Conservation (phyloP, 1,140 invertebrate genomes). For the Drosophila nannoptera region DNA sequence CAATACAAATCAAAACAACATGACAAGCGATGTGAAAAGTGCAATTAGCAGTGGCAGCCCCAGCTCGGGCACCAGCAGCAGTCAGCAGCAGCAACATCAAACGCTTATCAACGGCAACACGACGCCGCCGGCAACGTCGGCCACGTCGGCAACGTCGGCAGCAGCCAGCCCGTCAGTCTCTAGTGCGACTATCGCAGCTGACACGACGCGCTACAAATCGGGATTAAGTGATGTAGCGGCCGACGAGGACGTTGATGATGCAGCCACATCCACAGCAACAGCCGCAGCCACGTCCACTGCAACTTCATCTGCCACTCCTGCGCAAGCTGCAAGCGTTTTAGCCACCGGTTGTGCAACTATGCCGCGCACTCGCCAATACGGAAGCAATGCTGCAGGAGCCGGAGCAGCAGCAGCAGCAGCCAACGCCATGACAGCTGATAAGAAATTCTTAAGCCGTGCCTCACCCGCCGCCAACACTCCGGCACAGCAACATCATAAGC, state of each 20-base stretch:
- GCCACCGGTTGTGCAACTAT: slow-evolving; percentile 77
- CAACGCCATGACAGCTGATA: slow-evolving; percentile 73
- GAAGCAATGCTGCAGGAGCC: slow-evolving; percentile 51
- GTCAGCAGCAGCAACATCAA: slow-evolving; percentile 43
- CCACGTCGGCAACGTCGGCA: slow-evolving; percentile 27
- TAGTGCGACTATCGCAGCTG: slow-evolving; percentile 59
- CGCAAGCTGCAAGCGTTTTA: slow-evolving; percentile 57
- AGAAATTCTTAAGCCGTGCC: slow-evolving; percentile 65
- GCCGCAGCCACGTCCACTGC: slow-evolving; percentile 33
- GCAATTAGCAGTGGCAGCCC: slow-evolving; percentile 67
- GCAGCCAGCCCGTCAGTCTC: slow-evolving; percentile 54
- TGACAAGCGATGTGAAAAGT: slow-evolving; percentile 76
- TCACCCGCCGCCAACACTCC: slow-evolving; percentile 46
- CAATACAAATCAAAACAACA: slow-evolving; percentile 78
- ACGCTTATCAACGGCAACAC: slow-evolving; percentile 64
- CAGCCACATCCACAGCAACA: slow-evolving; percentile 25
- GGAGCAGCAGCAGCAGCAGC: slow-evolving; percentile 28
- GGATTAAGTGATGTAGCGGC: slow-evolving; percentile 74
- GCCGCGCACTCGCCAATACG: slow-evolving; percentile 73
- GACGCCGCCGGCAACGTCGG: slow-evolving; percentile 41
- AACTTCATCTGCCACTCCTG: slow-evolving; percentile 43
- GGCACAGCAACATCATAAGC: slow-evolving; percentile 61
- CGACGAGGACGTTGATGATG: slow-evolving; percentile 61
- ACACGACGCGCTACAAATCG: slow-evolving; percentile 75
- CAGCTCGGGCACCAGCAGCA: slow-evolving; percentile 3